These are phyloP conservation scores for Poeciliopsis occidentalis DNA, from an alignment of 2,113 vertebrate species.

Conservation along the genomic window DNA sequence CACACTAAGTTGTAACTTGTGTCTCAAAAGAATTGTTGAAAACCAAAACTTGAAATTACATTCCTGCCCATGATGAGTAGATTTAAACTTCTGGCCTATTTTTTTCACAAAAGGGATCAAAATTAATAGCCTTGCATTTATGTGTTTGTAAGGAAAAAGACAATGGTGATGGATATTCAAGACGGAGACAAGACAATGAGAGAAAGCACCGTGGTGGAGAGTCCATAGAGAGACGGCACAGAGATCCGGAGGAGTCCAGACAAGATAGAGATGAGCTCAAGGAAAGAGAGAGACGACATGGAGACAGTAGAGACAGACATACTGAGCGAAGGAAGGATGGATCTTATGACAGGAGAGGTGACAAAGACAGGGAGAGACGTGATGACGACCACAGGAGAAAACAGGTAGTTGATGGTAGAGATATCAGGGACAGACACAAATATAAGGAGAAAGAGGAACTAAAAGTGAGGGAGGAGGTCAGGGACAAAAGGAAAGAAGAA, in stretches of 20 bases:
- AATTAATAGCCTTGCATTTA: background rate
- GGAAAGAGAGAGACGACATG: conserved; percentile 45
- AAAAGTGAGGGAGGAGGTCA: conserved; percentile 50
- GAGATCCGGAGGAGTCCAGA: conserved; percentile 62
- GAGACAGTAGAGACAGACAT: conserved; percentile 43
- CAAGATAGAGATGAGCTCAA: conserved; percentile 51
- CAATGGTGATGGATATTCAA: conserved; percentile 42
- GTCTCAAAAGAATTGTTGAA: background rate
- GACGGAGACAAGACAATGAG: conserved; percentile 52
- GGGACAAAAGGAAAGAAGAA: conserved; percentile 43
- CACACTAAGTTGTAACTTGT: background rate
- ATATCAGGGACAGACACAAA: conserved; percentile 42
- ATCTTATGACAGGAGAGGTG: conserved; percentile 37
- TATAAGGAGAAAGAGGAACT: conserved; percentile 70
- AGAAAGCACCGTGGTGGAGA: conserved; percentile 64
- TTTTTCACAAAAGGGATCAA: background rate
- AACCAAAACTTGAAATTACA: background rate
- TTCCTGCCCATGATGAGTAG: background rate
- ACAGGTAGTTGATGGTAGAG: conserved; percentile 47
- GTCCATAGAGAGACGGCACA: conserved; percentile 64
- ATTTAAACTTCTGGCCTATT: background rate
- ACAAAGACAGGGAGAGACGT: conserved; percentile 64
- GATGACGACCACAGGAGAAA: conserved; percentile 30
- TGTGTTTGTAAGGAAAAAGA: conserved; percentile 50
- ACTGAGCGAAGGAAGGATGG: conserved; percentile 66